Percentiles rank a stretch among this genome's conserved stretches.
Evolutionary conservation across 2,797 vertebrate species (phyloP).

Genomic region (Lates japonicus): DNA sequence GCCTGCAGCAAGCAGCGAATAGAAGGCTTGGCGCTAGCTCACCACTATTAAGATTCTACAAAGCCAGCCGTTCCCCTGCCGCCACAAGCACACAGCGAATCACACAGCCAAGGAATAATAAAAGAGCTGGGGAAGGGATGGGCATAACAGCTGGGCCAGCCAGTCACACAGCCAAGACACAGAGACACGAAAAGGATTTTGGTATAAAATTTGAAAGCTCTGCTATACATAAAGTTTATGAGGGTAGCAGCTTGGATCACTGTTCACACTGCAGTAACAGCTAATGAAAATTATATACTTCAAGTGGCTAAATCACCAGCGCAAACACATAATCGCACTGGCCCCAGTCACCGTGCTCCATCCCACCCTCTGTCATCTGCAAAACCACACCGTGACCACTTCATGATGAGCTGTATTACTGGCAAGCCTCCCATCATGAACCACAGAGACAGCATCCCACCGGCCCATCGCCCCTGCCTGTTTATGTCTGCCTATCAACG

Average conservation of each 20-base stretch:
- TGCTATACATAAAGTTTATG: constrained; percentile 51
- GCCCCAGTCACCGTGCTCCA: constrained; percentile 35
- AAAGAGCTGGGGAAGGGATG: constrained; percentile 62
- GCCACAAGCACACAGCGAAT: constrained; percentile 72
- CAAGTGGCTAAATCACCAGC: constrained; percentile 52
- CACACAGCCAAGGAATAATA: constrained; percentile 77
- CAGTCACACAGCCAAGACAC: constrained; percentile 49
- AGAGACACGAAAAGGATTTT: constrained; percentile 41
- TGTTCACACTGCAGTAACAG: constrained; percentile 20
- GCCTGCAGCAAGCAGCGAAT: constrained; percentile 65
- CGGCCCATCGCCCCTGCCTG: constrained; percentile 40
- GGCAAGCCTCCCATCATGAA: constrained; percentile 64
- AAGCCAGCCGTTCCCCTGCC: constrained; percentile 78
- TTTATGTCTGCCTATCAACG: constrained; percentile 67
- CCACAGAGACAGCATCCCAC: constrained; percentile 34
- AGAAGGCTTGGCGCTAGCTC: constrained; percentile 69
- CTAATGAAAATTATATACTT: constrained; percentile 50
- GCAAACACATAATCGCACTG: constrained; percentile 45
- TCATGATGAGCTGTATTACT: constrained; percentile 64
- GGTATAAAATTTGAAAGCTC: constrained; percentile 36
- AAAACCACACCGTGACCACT: constrained; percentile 62
- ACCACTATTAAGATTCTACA: constrained; percentile 82
- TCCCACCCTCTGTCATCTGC: constrained; percentile 51
- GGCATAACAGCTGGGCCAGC: constrained; percentile 61
- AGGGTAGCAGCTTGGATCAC: constrained; percentile 20